Conservation (phyloP, 2,797 vertebrate genomes). For the Brotula barbata region DNA sequence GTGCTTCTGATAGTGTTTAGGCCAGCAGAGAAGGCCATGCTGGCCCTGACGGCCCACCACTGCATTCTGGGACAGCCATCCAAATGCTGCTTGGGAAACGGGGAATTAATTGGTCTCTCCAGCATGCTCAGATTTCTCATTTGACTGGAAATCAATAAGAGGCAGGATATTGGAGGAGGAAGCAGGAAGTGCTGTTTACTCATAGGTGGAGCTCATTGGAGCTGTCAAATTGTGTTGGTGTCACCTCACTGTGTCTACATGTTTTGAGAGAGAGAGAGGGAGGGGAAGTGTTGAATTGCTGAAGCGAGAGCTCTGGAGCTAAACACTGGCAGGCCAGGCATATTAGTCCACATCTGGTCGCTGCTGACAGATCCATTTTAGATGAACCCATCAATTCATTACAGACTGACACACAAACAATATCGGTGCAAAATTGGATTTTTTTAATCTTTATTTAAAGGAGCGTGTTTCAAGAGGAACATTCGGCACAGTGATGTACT, state of each 20-base stretch:
- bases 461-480: too few relatives aligned
- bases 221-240: slow-evolving; percentile 48
- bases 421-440: slow-evolving; percentile 8
- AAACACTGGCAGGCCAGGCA: slow-evolving; percentile 40
- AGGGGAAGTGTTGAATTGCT: not conserved
- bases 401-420: slow-evolving; percentile 12
- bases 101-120: slow-evolving; percentile 43
- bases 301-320: slow-evolving; percentile 31
- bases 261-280: slow-evolving; percentile 25
- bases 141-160: slow-evolving; percentile 57
- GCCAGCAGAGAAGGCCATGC: too few relatives aligned
- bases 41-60: too few relatives aligned
- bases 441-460: too few relatives aligned
- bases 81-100: slow-evolving; percentile 30
- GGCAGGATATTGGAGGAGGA: slow-evolving; percentile 29
- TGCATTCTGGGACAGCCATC: slow-evolving; percentile 39
- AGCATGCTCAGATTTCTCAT: slow-evolving; percentile 28
- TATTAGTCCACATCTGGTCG: slow-evolving; percentile 50
- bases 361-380: slow-evolving; percentile 37
- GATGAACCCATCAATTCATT: slow-evolving; percentile 51
- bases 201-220: slow-evolving; percentile 31
- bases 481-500: too few relatives aligned
- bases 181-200: slow-evolving; percentile 39
- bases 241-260: slow-evolving; percentile 4
- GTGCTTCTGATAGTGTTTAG: too few relatives aligned